Conservation (phyloP, 2,113 vertebrate species). For the Trichechus manatus region DNA sequence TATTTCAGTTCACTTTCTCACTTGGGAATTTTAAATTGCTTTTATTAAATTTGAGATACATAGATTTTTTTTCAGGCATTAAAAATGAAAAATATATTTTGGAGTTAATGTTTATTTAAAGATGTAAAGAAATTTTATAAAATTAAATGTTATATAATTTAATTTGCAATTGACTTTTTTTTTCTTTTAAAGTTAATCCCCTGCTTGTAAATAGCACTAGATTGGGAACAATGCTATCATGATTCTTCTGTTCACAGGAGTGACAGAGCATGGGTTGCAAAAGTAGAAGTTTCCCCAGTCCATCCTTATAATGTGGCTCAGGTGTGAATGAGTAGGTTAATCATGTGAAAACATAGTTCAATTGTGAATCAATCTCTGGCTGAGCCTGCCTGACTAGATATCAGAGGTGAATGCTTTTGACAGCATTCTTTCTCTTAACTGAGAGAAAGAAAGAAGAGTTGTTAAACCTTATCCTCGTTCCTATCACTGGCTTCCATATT, state of each 20-base stretch:
- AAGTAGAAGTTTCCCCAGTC: neutral
- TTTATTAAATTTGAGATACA: neutral
- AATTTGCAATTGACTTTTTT: neutral
- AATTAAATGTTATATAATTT: neutral
- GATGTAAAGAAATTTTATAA: neutral
- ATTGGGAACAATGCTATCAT: neutral
- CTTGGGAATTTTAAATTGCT: neutral
- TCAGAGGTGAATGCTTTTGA: neutral
- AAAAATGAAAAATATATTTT: conserved; percentile 12
- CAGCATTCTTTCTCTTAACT: neutral
- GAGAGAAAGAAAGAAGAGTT: neutral
- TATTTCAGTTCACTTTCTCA: neutral
- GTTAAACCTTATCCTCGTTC: neutral
- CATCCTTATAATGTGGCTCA: neutral
- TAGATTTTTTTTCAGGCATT: neutral
- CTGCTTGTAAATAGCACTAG: neutral
- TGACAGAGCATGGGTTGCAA: neutral
- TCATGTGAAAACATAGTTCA: conserved; percentile 54
- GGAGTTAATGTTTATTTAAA: neutral
- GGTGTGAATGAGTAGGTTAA: conserved; percentile 44
- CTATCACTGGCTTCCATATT: neutral
- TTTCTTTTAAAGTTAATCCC: neutral
- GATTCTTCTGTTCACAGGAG: neutral
- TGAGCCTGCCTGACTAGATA: neutral
- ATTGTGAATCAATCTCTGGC: conserved; percentile 15